phyloP scores from a whole-genome alignment of 1,140 invertebrate genomes.

The Manduca sexta region DNA sequence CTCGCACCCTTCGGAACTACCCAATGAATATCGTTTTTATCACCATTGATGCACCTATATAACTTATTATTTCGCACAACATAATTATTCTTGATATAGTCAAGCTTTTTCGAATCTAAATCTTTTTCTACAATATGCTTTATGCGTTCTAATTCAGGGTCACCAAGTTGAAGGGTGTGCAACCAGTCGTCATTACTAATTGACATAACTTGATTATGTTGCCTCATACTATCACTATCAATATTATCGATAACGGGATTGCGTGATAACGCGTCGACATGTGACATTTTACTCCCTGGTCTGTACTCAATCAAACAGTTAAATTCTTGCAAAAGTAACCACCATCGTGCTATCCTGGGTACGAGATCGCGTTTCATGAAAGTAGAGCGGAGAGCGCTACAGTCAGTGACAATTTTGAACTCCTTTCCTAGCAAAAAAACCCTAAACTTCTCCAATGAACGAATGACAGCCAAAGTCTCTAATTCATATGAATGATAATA shows the following conservation, averaged over 20 bases:
- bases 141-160: background rate
- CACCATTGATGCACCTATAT: background rate
- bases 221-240: background rate
- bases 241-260: background rate
- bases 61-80: background rate
- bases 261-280: conserved; percentile 30
- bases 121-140: background rate
- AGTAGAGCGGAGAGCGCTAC: conserved; percentile 1
- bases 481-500: conserved; percentile 10
- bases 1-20: background rate
- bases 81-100: background rate
- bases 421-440: too few species aligned
- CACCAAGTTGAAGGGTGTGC: background rate
- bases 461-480: conserved; percentile 10
- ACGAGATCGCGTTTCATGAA: conserved; percentile 21
- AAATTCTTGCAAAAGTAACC: conserved; percentile 31
- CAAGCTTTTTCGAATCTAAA: background rate
- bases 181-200: background rate
- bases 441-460: conserved; percentile 7
- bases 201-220: background rate
- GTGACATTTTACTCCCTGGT: conserved; percentile 24
- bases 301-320: conserved; percentile 36
- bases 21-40: background rate
- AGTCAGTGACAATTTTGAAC: too few species aligned
- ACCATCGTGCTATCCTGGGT: conserved; percentile 39